Evolutionary conservation across 2,888 invertebrate species (phyloP).

Genomic region (Pollenia griseotomentosa): DNA sequence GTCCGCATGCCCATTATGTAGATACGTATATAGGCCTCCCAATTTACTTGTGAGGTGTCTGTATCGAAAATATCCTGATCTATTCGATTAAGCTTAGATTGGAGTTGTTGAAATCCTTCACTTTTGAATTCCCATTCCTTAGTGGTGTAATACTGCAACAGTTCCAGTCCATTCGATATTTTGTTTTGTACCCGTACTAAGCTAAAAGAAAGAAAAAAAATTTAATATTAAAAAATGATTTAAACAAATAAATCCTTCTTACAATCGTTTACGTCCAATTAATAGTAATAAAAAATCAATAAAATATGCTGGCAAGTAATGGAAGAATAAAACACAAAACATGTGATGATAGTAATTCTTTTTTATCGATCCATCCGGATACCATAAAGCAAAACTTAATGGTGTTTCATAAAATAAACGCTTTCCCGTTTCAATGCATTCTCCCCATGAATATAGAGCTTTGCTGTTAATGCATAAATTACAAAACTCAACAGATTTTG

Average conservation of each 20-base stretch:
- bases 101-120: slow-evolving; percentile 86
- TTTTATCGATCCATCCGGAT: slow-evolving; percentile 90
- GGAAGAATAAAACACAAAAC: slow-evolving; percentile 89
- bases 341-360: slow-evolving; percentile 88
- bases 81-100: slow-evolving; percentile 84
- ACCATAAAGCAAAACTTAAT: slow-evolving; percentile 91
- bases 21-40: slow-evolving; percentile 88
- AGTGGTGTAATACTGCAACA: slow-evolving; percentile 91
- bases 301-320: slow-evolving; percentile 91
- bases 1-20: slow-evolving; percentile 93
- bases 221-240: neutral
- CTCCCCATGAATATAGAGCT: slow-evolving; percentile 94
- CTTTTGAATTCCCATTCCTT: slow-evolving; percentile 91
- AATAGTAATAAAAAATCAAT: slow-evolving; percentile 89
- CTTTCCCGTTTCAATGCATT: slow-evolving; percentile 89
- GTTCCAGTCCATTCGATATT: slow-evolving; percentile 86
- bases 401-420: slow-evolving; percentile 88
- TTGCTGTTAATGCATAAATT: slow-evolving; percentile 92
- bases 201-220: slow-evolving; percentile 81
- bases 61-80: slow-evolving; percentile 88
- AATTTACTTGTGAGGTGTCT: slow-evolving; percentile 85
- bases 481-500: slow-evolving; percentile 81
- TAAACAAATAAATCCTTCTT: slow-evolving; percentile 83
- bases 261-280: slow-evolving; percentile 91
- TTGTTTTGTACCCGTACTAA: slow-evolving; percentile 87